Evolutionary conservation across 2,797 vertebrate species (phyloP).

Genomic region (Thamnophis elegans): DNA sequence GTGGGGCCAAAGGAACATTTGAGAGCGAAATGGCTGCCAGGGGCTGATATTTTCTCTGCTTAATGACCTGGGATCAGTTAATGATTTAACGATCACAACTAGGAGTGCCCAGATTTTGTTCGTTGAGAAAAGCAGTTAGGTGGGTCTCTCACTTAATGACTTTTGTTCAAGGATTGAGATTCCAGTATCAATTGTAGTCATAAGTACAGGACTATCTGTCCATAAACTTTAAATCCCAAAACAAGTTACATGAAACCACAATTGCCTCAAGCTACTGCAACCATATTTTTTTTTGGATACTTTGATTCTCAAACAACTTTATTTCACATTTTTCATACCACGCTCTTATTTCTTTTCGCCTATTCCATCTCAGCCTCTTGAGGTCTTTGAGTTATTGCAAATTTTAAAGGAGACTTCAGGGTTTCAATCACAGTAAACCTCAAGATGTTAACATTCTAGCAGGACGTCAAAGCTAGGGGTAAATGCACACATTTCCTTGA

Average conservation of each 20-base stretch:
- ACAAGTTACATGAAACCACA: constrained; percentile 29
- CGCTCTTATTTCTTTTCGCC: constrained; percentile 10
- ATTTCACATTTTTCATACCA: not conserved
- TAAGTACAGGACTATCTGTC: not conserved
- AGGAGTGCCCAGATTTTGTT: not conserved
- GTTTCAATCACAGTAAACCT: constrained; percentile 20
- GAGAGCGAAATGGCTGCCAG: not conserved
- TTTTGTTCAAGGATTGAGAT: not conserved
- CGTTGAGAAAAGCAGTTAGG: not conserved
- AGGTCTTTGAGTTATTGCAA: constrained; percentile 40
- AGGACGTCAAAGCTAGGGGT: constrained; percentile 41
- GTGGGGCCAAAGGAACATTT: not conserved
- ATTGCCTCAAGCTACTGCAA: constrained; percentile 16
- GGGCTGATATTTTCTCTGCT: not conserved
- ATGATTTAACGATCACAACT: not conserved
- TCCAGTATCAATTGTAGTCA: not conserved
- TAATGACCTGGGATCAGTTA: not conserved
- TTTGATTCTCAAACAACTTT: constrained; percentile 32
- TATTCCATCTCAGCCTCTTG: not conserved
- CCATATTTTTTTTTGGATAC: not conserved
- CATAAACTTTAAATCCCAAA: constrained; percentile 32
- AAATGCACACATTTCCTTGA: constrained; percentile 43
- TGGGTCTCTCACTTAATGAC: not conserved
- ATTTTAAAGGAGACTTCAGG: constrained; percentile 43
- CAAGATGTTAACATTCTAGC: not conserved